A percentile compares a stretch with the other conserved stretches of the same genome.
Conservation (phyloP, 2,888 invertebrate species). For the Spisula subtruncata region DNA sequence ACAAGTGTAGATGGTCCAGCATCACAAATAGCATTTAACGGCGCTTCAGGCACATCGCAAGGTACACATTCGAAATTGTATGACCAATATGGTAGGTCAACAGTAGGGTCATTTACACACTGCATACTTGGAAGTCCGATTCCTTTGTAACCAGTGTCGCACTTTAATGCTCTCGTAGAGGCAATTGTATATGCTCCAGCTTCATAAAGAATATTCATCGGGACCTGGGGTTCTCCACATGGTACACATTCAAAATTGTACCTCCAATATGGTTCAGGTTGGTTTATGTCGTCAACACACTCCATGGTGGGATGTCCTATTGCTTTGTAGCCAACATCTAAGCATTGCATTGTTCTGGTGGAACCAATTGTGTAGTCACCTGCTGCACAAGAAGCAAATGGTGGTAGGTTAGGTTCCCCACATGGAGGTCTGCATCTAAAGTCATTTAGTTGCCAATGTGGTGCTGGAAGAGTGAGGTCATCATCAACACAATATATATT, state of each 20-base stretch:
- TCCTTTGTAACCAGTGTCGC: slow-evolving; percentile 54
- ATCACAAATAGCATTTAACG: slow-evolving; percentile 49
- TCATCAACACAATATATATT: slow-evolving; percentile 33
- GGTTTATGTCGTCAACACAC: slow-evolving; percentile 29
- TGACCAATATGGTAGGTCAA: no score
- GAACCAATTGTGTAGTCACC: slow-evolving; percentile 56
- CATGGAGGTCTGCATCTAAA: no score
- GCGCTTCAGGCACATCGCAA: slow-evolving; percentile 45
- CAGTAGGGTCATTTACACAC: not conserved
- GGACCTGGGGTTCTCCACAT: slow-evolving; percentile 3
- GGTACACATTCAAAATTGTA: slow-evolving; percentile 50
- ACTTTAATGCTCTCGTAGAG: slow-evolving; percentile 35
- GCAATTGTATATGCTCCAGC: slow-evolving; percentile 43
- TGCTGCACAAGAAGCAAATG: slow-evolving; percentile 41
- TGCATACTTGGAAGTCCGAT: slow-evolving; percentile 50
- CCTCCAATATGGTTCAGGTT: no score
- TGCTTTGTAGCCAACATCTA: slow-evolving; percentile 36
- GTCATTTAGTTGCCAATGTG: slow-evolving; percentile 21
- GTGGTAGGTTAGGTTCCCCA: no score
- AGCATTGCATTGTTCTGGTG: slow-evolving; percentile 39
- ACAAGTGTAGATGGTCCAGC: slow-evolving; percentile 55
- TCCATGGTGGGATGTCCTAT: slow-evolving; percentile 48
- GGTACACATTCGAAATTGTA: slow-evolving; percentile 48
- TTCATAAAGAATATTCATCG: slow-evolving; percentile 37
- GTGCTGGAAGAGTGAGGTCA: not conserved